Base-by-base conservation (phyloP, 2,888 invertebrate genomes). In the Hydrotaea cyrtoneurina region DNA sequence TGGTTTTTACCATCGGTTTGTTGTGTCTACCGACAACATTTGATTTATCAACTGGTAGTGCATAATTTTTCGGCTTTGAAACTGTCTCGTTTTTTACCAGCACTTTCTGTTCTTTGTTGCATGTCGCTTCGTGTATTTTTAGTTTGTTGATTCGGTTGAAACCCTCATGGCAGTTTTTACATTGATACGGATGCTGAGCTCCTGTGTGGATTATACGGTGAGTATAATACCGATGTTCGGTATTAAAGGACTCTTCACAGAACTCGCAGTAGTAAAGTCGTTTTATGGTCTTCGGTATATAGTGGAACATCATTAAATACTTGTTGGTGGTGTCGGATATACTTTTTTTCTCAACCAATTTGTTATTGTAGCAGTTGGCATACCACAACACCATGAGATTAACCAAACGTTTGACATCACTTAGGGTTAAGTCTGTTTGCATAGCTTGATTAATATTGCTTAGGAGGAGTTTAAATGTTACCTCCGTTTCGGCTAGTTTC, bases 321-420 rank as follows among this genome's bases (percentile, higher is more conserved):
- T 86, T 39, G 17, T 86, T 80, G 0, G 62, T 26, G 4, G 76
- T 31, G 0, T 74, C 0, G 0, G 87, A 73, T 1, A 86, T 74
- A 4, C n/a, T 43, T 0, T 69, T 66, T 55, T 90, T 89, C n/a
- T 81, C 82, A 0, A 87, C 86, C 13, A 85, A 72, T 72, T 87
- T 87, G 0, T 69, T 74, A 19, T 86, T 84, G 3, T 86, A 83
- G 17, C 82, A 84, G 0, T 83, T 19, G 2, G 57, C 31, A 77
- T 88, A 79, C 90, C 90, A 90, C 5, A 72, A 23, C 0, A 82
- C 81, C 4, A 90, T 82, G n/a, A 89, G 77, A 82, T 90, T 90
- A 1, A 87, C 46, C 57, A 90, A 78, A 1, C 88, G 89, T 77
- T 89, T 90, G 0, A 88, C 0, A 19, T 90, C 89, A 0, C 8